phyloP scores from a whole-genome alignment of 2,888 invertebrate genomes.

The Drosophila sordidula region DNA sequence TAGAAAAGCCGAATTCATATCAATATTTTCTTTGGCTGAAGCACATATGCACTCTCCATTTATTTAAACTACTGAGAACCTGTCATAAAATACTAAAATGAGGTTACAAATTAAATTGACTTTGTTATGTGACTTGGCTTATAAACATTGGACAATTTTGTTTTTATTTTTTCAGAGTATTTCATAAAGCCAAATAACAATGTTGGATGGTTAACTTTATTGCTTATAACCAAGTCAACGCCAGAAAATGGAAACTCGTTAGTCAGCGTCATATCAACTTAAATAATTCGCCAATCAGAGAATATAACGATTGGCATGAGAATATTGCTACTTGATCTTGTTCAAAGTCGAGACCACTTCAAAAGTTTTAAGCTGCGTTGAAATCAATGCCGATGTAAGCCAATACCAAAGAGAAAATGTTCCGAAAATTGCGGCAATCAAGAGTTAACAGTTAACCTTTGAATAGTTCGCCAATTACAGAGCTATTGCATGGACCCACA shows the following conservation, averaged over 20 bases:
- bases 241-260: too few relatives aligned
- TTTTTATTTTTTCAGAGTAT: too few relatives aligned
- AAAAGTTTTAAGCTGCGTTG: background rate
- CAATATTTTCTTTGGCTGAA: background rate
- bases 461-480: slow-evolving; percentile 31
- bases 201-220: too few relatives aligned
- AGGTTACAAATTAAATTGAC: background rate
- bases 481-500: background rate
- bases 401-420: slow-evolving; percentile 1
- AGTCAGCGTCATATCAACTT: too few relatives aligned
- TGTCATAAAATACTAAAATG: background rate
- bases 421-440: slow-evolving; percentile 13
- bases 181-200: too few relatives aligned
- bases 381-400: background rate
- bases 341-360: background rate
- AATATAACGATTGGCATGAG: too few relatives aligned
- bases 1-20: background rate
- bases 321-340: background rate
- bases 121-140: background rate
- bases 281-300: too few relatives aligned
- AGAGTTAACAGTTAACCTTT: slow-evolving; percentile 40
- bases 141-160: too few relatives aligned
- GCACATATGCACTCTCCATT: background rate
- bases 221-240: too few relatives aligned
- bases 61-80: background rate